Base-by-base conservation (phyloP, 2,888 invertebrate species). In the Caenorhabditis plicata region DNA sequence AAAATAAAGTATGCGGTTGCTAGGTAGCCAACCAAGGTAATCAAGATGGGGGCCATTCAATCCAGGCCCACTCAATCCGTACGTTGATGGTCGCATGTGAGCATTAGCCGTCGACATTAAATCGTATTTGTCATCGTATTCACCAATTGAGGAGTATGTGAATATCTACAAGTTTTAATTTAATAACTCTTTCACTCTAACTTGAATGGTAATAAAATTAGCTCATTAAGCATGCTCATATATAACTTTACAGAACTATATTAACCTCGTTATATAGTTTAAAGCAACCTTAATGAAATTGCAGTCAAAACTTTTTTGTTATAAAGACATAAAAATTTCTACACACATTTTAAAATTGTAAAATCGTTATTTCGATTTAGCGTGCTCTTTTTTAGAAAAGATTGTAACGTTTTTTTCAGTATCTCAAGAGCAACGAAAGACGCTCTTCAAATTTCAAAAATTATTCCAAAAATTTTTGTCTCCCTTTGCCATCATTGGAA, bases 61-160 rank as follows among this genome's bases (percentile, higher is more conserved):
- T 8, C 80, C 77, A 4, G 79, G 79, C 0, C 77, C 76, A 39
- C 58, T 60, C 64, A 77, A 57, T 8, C 78, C 77, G 42, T 67
- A 77, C 7, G 62, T 60, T 11, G 78, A 74, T 8, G 70, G 64
- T 26, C 68, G 42, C 65, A 64, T 65, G 33, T 60, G 54, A 2
- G 63, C 64, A 45, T 79, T 80, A 4, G 80, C 75, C 5, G 79
- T 80, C 33, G 73, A 73, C 79, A 80, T 80, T 38, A 79, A 47
- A 47, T 79, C 79, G 54, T 74, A 80, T 33, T 61, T 49, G 49
- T 79, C 80, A 39, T 78, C 79, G 53, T 79, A 79, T 49, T 79
- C 79, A 22, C 78, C 79, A 17, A 35, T 33, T 3, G 46, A 17
- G 2, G 75, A 74, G 49, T 80, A 72, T 3, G 78, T 73, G 39